These are phyloP conservation scores for Bucco capensis DNA, from an alignment of 2,113 vertebrate genomes.

Conservation along the genomic window DNA sequence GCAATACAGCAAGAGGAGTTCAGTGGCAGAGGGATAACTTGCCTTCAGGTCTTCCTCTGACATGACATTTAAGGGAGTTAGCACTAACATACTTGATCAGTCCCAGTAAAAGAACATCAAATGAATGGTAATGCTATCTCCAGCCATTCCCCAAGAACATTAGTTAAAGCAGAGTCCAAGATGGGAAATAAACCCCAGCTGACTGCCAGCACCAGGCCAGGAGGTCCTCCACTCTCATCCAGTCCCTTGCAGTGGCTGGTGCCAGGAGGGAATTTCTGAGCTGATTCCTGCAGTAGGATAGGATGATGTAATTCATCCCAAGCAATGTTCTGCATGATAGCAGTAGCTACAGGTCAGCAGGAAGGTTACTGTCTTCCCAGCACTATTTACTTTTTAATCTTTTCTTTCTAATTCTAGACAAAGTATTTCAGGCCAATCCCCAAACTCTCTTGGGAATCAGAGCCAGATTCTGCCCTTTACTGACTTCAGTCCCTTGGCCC, in stretches of 20 bases:
- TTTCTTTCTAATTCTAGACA: constrained; percentile 22
- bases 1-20: background rate
- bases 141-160: background rate
- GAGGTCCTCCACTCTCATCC: background rate
- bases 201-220: background rate
- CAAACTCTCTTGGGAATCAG: background rate
- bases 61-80: background rate
- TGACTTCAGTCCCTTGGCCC: background rate
- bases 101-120: background rate
- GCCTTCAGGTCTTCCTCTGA: background rate
- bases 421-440: background rate
- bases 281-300: fast-evolving
- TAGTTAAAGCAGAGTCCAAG: background rate
- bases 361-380: constrained; percentile 37
- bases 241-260: background rate
- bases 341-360: constrained; percentile 13
- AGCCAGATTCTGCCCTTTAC: background rate
- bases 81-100: background rate
- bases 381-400: constrained; percentile 17
- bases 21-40: background rate
- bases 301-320: fast-evolving
- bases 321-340: background rate
- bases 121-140: background rate
- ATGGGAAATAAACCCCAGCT: background rate
- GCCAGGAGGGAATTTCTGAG: background rate